A percentile compares a stretch with the other conserved stretches of the same genome.
Conservation (phyloP, 2,113 vertebrate genomes). For the Henicopernis longicauda region DNA sequence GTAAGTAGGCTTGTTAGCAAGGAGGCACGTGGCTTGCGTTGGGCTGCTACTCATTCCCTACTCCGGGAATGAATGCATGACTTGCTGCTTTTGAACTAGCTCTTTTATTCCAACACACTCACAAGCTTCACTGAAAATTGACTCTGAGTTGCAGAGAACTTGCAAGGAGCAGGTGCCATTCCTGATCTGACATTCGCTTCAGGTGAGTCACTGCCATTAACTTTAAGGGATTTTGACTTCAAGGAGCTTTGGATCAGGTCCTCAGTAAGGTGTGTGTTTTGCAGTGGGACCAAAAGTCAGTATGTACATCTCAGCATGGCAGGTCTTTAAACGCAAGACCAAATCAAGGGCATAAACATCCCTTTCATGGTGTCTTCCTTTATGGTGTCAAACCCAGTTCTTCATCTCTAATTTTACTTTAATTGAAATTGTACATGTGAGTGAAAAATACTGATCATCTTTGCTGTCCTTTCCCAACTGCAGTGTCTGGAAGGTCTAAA, state of each 20-base stretch:
- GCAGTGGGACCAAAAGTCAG: background rate
- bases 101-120: background rate
- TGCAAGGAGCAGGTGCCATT: background rate
- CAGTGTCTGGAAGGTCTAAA: background rate
- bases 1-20: background rate
- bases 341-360: background rate
- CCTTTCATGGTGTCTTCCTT: background rate
- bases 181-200: background rate
- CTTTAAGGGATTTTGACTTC: background rate
- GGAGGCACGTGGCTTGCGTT: accelerated
- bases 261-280: background rate
- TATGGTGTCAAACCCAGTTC: background rate
- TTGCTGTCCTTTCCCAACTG: background rate
- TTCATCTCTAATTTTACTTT: background rate
- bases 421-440: background rate
- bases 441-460: background rate
- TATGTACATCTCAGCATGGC: accelerated
- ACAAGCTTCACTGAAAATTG: background rate
- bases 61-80: background rate
- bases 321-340: background rate
- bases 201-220: background rate
- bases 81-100: background rate
- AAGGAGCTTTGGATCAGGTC: background rate
- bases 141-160: background rate
- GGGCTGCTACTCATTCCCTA: background rate